Evolutionary conservation across 2,113 vertebrate species (phyloP).

Genomic region (Pomatorhinus ruficollis): DNA sequence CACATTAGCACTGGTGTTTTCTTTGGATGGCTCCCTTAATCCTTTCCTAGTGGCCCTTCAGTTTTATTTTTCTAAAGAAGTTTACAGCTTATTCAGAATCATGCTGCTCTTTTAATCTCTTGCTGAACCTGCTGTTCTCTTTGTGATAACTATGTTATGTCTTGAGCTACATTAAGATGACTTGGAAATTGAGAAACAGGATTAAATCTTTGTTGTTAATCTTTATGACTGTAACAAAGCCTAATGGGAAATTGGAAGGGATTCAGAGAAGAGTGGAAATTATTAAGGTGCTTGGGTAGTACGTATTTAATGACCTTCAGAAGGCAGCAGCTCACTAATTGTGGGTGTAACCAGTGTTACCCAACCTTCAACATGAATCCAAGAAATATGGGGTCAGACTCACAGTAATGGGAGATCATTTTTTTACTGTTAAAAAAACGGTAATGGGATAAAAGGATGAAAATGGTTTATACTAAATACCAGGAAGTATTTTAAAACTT

Average conservation of each 20-base stretch:
- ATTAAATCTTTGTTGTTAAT: slow-evolving; percentile 15
- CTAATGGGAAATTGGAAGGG: slow-evolving; percentile 1
- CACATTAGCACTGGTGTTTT: background rate
- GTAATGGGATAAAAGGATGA: background rate
- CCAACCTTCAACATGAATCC: background rate
- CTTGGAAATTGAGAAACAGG: slow-evolving; percentile 1
- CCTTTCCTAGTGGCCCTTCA: background rate
- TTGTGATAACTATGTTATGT: background rate
- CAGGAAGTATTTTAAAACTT: background rate
- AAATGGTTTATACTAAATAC: background rate
- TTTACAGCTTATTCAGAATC: background rate
- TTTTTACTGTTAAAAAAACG: background rate
- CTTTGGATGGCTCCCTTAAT: background rate
- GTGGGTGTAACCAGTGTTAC: background rate
- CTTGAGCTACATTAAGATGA: background rate
- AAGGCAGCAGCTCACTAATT: background rate
- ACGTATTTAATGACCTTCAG: background rate
- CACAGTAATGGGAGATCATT: background rate
- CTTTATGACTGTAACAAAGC: background rate
- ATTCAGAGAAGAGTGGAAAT: background rate
- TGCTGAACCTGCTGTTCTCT: background rate
- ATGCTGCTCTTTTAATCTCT: background rate
- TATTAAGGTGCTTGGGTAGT: background rate
- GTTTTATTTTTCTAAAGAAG: background rate
- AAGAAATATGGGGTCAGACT: background rate